Percentiles rank a stretch among this genome's conserved stretches.
Conservation (phyloP, 2,113 vertebrate genomes). For the Bombycilla garrulus region DNA sequence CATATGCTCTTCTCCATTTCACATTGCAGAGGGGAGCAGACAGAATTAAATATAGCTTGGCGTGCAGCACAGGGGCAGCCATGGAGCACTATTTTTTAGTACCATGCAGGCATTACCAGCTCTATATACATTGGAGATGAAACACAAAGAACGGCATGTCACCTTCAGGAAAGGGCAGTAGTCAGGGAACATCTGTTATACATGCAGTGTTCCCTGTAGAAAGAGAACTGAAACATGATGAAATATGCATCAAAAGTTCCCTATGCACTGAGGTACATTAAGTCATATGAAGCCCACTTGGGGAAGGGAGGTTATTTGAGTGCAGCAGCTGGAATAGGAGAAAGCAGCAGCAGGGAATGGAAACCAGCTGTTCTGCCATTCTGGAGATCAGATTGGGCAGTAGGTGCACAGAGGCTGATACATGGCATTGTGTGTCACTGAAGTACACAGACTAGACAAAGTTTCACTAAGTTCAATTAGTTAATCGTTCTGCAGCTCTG, state of each 20-base stretch:
- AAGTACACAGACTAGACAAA: neutral
- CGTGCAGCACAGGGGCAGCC: neutral
- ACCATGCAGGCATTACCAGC: neutral
- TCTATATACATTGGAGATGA: constrained; percentile 37
- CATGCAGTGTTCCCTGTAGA: constrained; percentile 41
- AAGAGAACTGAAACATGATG: constrained; percentile 37
- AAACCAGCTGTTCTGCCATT: constrained; percentile 32
- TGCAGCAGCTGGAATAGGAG: constrained; percentile 26
- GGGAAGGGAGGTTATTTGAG: constrained; percentile 41
- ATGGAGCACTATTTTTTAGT: constrained; percentile 16
- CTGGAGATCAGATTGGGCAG: neutral
- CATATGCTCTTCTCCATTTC: constrained; percentile 26
- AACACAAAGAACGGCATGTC: constrained; percentile 45
- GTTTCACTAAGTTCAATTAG: neutral
- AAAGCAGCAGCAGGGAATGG: neutral
- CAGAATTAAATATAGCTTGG: constrained; percentile 61
- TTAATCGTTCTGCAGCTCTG: neutral
- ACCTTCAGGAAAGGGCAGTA: constrained; percentile 53
- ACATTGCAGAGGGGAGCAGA: constrained; percentile 21
- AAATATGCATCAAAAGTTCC: constrained; percentile 58
- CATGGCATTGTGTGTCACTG: neutral
- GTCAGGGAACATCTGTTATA: constrained; percentile 54
- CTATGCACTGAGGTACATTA: constrained; percentile 40
- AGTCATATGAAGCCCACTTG: constrained; percentile 36
- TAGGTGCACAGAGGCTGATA: neutral